A percentile compares a stretch with the other conserved stretches of the same genome.
phyloP scores from a whole-genome alignment of 2,888 invertebrate genomes.

The Parochlus steinenii region DNA sequence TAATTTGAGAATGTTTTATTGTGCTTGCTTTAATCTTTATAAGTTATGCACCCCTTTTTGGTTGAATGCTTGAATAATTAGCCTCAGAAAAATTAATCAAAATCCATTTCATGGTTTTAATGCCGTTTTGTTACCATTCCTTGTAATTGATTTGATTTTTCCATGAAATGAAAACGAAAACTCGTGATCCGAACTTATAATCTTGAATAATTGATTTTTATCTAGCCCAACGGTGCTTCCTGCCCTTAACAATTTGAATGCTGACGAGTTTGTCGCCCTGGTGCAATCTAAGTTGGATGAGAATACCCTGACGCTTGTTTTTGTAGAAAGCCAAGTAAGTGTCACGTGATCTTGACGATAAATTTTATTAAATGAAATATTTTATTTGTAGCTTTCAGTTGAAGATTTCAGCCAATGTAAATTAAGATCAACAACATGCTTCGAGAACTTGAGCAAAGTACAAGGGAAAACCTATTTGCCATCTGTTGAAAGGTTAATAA shows the following conservation, averaged over 20 bases:
- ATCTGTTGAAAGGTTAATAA: slow-evolving; percentile 43
- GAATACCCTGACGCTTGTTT: slow-evolving; percentile 7
- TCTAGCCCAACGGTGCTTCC: slow-evolving; percentile 5
- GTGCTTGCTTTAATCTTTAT: no score
- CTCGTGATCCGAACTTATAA: no score
- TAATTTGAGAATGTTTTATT: no score
- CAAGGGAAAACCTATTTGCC: slow-evolving; percentile 37
- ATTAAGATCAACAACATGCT: slow-evolving; percentile 25
- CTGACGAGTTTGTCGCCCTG: slow-evolving; percentile 8
- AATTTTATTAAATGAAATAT: no score
- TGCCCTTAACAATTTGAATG: slow-evolving; percentile 1
- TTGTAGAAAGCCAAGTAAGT: slow-evolving; percentile 8
- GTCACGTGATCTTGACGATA: no score
- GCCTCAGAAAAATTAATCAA: no score
- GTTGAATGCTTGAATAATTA: no score
- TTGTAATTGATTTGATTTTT: no score
- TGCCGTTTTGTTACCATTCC: no score
- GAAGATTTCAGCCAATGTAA: slow-evolving; percentile 32
- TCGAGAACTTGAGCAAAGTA: slow-evolving; percentile 26
- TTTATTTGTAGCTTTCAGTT: slow-evolving; percentile 33
- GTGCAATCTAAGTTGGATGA: slow-evolving; percentile 6
- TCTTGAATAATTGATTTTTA: background rate
- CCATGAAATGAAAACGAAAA: no score
- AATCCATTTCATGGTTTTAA: no score
- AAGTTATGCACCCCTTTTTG: no score